A percentile compares a stretch with the other conserved stretches of the same genome.
Evolutionary conservation across 2,888 invertebrate genomes (phyloP).

Genomic region (Ommatoiulus sabulosus): DNA sequence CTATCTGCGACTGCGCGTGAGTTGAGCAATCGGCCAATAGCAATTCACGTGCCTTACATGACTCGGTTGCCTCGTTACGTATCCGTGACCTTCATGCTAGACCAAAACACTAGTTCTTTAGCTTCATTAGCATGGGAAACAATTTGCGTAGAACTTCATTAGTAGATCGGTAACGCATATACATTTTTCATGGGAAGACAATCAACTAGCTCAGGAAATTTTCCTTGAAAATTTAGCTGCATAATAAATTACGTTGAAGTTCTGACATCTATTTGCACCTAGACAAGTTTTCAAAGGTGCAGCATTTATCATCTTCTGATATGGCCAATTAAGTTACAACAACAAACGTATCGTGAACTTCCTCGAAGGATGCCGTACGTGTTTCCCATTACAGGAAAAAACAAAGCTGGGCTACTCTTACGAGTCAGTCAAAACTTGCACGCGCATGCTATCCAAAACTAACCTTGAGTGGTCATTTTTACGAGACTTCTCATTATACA

Average conservation of each 20-base stretch:
- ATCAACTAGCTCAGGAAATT: neutral
- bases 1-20: too few species aligned
- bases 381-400: neutral
- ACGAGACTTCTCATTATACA: too few species aligned
- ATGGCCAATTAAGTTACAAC: constrained; percentile 9
- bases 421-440: neutral
- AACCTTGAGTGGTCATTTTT: too few species aligned
- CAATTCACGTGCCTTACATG: too few species aligned
- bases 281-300: neutral
- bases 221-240: neutral
- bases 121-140: neutral
- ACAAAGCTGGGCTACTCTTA: neutral
- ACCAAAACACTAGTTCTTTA: neutral
- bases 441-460: neutral
- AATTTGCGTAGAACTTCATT: constrained; percentile 20
- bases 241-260: neutral
- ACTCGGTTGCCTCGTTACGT: too few species aligned
- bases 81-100: too few species aligned
- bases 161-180: neutral
- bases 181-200: neutral
- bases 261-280: neutral
- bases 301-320: neutral
- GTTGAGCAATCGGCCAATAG: neutral
- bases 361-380: neutral
- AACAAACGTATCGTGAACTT: neutral